phyloP scores from a whole-genome alignment of 1,140 invertebrate species.

The Papilio machaon region DNA sequence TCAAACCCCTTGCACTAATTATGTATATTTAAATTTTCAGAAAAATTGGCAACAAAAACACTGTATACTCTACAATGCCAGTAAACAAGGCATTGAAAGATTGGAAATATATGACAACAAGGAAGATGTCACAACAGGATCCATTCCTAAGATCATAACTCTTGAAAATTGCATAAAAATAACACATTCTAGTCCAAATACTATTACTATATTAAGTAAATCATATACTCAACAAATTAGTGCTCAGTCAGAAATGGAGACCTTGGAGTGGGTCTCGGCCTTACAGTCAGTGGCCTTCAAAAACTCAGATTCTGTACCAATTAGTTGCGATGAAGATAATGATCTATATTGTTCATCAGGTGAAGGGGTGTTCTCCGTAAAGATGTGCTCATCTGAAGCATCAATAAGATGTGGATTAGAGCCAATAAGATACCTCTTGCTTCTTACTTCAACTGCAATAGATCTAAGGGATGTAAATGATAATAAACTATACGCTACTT shows the following conservation, averaged over 20 bases:
- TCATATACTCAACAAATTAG: constrained; percentile 87
- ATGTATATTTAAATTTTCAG: constrained; percentile 78
- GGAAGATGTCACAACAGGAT: constrained; percentile 85
- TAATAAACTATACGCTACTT: constrained; percentile 87
- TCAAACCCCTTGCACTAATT: not conserved
- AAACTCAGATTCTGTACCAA: constrained; percentile 84
- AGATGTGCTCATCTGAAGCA: constrained; percentile 89
- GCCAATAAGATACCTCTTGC: constrained; percentile 86
- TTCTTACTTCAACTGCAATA: constrained; percentile 88
- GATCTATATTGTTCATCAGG: constrained; percentile 92
- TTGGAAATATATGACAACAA: constrained; percentile 92
- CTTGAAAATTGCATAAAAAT: constrained; percentile 94
- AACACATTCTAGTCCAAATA: constrained; percentile 84
- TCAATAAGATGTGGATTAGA: constrained; percentile 89
- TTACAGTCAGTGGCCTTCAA: constrained; percentile 93
- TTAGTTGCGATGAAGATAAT: constrained; percentile 91
- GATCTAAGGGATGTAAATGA: constrained; percentile 87
- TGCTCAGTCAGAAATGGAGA: constrained; percentile 86
- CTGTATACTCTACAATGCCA: constrained; percentile 89
- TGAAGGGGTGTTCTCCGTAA: constrained; percentile 90
- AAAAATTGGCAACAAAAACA: constrained; percentile 91
- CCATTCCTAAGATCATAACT: constrained; percentile 88
- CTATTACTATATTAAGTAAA: constrained; percentile 88
- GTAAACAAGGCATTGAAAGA: constrained; percentile 91
- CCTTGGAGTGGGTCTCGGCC: constrained; percentile 88